Evolutionary conservation across 2,888 invertebrate species (phyloP), one percentile per base, ranked within the genome.

Genomic region (Agrilus mali): DNA sequence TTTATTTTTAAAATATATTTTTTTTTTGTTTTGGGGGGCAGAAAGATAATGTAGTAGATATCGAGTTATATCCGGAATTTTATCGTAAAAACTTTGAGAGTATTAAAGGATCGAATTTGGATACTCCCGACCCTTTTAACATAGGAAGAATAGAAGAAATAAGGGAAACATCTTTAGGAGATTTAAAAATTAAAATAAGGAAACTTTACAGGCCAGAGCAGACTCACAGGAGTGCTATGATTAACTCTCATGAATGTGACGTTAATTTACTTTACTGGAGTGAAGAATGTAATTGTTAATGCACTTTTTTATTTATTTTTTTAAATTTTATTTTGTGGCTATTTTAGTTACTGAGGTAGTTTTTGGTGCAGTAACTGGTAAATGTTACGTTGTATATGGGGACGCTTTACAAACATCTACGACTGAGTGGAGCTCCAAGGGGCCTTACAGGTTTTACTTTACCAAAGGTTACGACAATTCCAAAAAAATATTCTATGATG

Each of bases 201-300:
- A 75, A 85, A 51, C 71, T 87, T 56, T 85, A 78, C 55, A 73
- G 88, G 45, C 82, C 86, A 1, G 85, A 86, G 63, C 80, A 86
- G 59, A 86, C 84, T 0, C 74, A 73, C 49, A 74, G 74, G 48
- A 72, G 77, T 40, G 34, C 27, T 10, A 62, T 69, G 17, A 55
- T 64, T 40, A 60, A 70, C 13, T 72, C 75, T 1, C 73, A 78
- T 47, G 74, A 78, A 48, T 70, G 75, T 40, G 85, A 87, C 58
- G 63, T 86, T 12, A 86, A 86, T 59, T 64, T 80, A 45, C 62
- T 88, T 0, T 88, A 82, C 61, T 88, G 86, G 81, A 80, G 80
- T 45, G 75, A 83, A 12, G 84, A 86, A 69, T 75, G 85, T 70
- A 67, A 64, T 48, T 13, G 14, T 36, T 42, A 22, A 43, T 20